phyloP scores from a whole-genome alignment of 2,888 invertebrate genomes.

The Nudaria mundana region DNA sequence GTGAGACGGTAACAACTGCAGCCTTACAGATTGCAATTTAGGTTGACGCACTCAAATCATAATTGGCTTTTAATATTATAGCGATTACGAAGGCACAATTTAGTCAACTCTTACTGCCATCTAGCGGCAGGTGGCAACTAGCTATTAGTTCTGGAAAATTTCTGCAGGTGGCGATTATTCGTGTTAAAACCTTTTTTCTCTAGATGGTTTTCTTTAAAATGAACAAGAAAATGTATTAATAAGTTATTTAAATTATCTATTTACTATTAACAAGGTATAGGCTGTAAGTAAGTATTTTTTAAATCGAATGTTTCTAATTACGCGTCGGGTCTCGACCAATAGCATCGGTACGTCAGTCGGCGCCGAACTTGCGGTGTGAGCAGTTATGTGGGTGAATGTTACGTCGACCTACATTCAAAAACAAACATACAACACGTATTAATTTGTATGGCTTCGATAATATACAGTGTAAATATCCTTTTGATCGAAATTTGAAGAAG shows the following conservation, averaged over 20 bases:
- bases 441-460: constrained; percentile 44
- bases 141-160: constrained; percentile 10
- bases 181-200: no score
- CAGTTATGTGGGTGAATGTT: constrained; percentile 30
- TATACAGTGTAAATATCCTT: constrained; percentile 19
- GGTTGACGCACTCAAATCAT: no score
- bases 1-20: no score
- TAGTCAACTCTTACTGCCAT: constrained; percentile 19
- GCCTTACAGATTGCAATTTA: no score
- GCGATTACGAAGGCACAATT: no score
- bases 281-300: constrained; percentile 1
- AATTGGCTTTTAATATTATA: no score
- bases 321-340: constrained; percentile 31
- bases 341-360: constrained; percentile 49
- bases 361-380: constrained; percentile 55
- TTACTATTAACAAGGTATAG: neutral
- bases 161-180: constrained; percentile 7
- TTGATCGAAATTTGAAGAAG: constrained; percentile 17
- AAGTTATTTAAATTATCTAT: neutral
- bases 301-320: constrained; percentile 8
- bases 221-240: no score
- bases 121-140: constrained; percentile 26
- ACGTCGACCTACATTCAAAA: constrained; percentile 41
- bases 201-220: no score
- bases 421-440: constrained; percentile 35